Conservation (phyloP, 2,113 vertebrate species). For the Theristicus caerulescens region DNA sequence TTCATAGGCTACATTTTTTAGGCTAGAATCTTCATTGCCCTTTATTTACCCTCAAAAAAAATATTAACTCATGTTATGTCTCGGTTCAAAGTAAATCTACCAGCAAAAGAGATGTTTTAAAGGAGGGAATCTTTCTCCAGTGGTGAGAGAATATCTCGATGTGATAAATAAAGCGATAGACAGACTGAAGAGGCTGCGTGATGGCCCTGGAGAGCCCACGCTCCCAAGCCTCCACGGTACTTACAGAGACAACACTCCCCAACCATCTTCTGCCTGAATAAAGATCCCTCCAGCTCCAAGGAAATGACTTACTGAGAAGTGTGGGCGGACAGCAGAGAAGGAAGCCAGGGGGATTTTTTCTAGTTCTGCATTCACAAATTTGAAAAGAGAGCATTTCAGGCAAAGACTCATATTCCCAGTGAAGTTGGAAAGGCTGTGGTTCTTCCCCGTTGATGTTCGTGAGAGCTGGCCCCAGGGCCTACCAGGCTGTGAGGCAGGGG, state of each 20-base stretch:
- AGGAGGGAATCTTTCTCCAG: background rate
- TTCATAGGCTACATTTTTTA: background rate
- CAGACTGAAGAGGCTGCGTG: background rate
- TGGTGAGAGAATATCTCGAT: background rate
- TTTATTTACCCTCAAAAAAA: background rate
- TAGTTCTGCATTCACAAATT: background rate
- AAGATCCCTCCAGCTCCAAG: background rate
- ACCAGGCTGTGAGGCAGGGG: background rate
- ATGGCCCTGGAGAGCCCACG: background rate
- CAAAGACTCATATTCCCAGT: background rate
- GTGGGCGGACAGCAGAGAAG: background rate
- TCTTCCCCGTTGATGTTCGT: background rate
- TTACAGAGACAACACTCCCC: background rate
- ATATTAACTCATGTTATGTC: background rate
- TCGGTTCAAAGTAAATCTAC: background rate
- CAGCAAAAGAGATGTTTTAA: background rate
- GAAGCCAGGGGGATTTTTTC: background rate
- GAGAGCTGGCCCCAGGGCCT: background rate
- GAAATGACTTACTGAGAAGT: background rate
- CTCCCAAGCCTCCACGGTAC: background rate
- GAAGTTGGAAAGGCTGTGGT: background rate
- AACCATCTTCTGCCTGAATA: background rate
- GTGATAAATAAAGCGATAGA: background rate
- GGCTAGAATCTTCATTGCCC: background rate
- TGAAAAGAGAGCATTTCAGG: background rate